Conservation (phyloP, 1,140 invertebrate genomes). For the Zaprionus davidi region DNA sequence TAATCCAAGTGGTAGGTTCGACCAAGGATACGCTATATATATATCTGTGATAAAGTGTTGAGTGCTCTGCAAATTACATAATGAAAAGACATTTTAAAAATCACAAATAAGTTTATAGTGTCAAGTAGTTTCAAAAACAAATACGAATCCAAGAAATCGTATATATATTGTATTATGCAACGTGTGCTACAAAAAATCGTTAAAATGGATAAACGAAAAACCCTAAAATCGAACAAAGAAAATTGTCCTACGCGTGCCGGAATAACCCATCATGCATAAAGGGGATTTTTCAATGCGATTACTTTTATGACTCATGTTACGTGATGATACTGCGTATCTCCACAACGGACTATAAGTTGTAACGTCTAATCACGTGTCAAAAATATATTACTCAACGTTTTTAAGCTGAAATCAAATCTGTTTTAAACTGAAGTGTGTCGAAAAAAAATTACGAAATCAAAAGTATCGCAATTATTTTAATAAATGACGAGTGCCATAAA, state of each 20-base stretch:
- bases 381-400: not conserved
- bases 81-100: not conserved
- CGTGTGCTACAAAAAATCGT: not conserved
- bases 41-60: slow-evolving; percentile 21
- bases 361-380: not conserved
- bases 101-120: not conserved
- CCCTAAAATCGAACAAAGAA: not conserved
- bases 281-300: slow-evolving; percentile 1
- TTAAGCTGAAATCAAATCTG: not conserved
- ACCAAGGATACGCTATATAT: slow-evolving; percentile 2
- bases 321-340: slow-evolving; percentile 16
- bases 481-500: not conserved
- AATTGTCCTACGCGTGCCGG: not conserved
- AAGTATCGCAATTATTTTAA: not conserved
- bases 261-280: not conserved
- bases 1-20: slow-evolving; percentile 64
- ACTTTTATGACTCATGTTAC: slow-evolving; percentile 15
- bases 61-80: not conserved
- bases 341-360: not conserved
- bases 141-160: not conserved
- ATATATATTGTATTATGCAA: not conserved
- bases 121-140: not conserved
- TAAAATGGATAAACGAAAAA: not conserved
- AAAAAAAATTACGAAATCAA: not conserved
- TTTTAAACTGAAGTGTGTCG: slow-evolving; percentile 1